Evolutionary conservation across 37 sponge, comb jelly and placozoan species (phyloP), one percentile per base, ranked within the genome.

Genomic region (Agelas oroides): DNA sequence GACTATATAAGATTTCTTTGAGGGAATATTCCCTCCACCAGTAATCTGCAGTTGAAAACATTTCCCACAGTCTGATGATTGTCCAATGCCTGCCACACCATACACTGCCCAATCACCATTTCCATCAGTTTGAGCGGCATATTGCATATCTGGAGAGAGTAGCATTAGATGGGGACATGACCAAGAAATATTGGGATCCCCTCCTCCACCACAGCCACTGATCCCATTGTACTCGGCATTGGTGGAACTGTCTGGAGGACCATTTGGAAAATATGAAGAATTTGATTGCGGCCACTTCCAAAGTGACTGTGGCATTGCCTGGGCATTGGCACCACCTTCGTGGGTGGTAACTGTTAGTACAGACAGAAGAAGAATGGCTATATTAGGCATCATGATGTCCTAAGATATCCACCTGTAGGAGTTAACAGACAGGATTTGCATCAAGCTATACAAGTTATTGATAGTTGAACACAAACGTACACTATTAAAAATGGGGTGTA

Each of bases 131-230:
- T 61, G 24, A 36, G 79, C 79, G 25, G 79, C 79, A 35, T 63
- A 78, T 65, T 78, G 79, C 40, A 78, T 24, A 39, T 78, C 79
- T 21, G 79, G 79, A 38, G 65, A 62, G 65, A 78, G 79, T 1
- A 78, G 66, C 79, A 78, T 78, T 2, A 63, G 79, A 34, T 78
- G 79, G 18, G 79, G 79, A 19, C 79, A 78, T 23, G 65, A 40
- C 65, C 65, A 78, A 19, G 65, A 65, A 1, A 78, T 61, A 1
- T 0, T 78, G 52, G 5, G 24, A 39, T 78, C 79, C 28, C 79
- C 79, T 63, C 79, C 79, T 25, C 79, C 79, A 20, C 79, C 66
- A 38, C 79, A 78, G 23, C 65, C 79, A 38, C 79, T 78, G 25
- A 62, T 18, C n/a, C 65, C 25, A 24, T 78, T 62, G 46, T 78